phyloP scores from a whole-genome alignment of 53 echinoderm and acorn worm genomes.

The Paelopatides confundens region DNA sequence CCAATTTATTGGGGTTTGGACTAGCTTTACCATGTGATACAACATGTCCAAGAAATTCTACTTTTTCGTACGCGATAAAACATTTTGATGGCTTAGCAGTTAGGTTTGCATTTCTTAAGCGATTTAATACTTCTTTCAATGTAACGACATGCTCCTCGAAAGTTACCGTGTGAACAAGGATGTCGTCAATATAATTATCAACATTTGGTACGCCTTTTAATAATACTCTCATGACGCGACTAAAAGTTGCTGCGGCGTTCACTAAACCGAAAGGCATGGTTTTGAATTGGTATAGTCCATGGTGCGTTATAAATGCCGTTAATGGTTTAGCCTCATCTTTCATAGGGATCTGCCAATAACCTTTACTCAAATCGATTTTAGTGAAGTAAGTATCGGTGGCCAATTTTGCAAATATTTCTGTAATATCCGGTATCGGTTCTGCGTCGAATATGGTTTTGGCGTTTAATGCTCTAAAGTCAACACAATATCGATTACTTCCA shows the following conservation, averaged over 20 bases:
- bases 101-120: slow-evolving; percentile 45
- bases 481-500: too few relatives aligned
- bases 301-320: slow-evolving; percentile 63
- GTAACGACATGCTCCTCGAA: slow-evolving; percentile 61
- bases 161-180: slow-evolving; percentile 61
- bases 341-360: slow-evolving; percentile 74
- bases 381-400: slow-evolving; percentile 16
- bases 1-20: slow-evolving; percentile 54
- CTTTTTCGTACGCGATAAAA: slow-evolving; percentile 38
- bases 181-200: slow-evolving; percentile 68
- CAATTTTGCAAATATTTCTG: slow-evolving; percentile 46
- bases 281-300: slow-evolving; percentile 62
- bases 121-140: slow-evolving; percentile 36
- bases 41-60: slow-evolving; percentile 70
- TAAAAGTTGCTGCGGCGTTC: slow-evolving; percentile 62
- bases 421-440: slow-evolving; percentile 24
- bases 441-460: too few relatives aligned
- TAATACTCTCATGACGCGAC: slow-evolving; percentile 56
- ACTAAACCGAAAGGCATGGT: slow-evolving; percentile 81
- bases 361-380: slow-evolving; percentile 59
- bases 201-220: slow-evolving; percentile 58
- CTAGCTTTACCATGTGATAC: slow-evolving; percentile 51
- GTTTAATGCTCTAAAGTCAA: too few relatives aligned
- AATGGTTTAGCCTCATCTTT: slow-evolving; percentile 42
- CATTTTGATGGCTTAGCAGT: slow-evolving; percentile 61